Conservation (phyloP, 1,140 invertebrate species). For the Holotrichia oblita region DNA sequence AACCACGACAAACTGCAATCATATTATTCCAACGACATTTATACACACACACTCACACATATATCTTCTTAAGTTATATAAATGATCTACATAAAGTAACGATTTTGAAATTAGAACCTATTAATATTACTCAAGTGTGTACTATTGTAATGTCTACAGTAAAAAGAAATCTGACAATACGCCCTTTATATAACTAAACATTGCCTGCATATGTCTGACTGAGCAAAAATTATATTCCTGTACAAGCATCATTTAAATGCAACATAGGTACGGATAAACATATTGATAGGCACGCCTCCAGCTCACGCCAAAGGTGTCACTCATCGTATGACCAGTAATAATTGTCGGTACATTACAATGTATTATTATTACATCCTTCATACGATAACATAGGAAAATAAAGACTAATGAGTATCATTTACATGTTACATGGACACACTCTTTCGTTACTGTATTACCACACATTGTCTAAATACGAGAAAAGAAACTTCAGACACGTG, state of each 20-base stretch:
- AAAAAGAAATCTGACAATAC: neutral
- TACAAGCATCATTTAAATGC: neutral
- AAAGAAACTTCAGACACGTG: neutral
- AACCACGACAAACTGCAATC: too few relatives aligned
- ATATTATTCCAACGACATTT: too few relatives aligned
- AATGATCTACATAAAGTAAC: too few relatives aligned
- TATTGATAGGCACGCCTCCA: slow-evolving; percentile 5
- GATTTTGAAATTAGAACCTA: neutral
- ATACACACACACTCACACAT: too few relatives aligned
- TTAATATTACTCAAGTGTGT: neutral
- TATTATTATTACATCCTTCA: neutral
- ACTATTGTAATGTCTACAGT: neutral
- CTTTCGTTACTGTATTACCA: neutral
- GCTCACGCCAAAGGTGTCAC: slow-evolving; percentile 6
- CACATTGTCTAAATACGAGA: neutral
- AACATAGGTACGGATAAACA: neutral
- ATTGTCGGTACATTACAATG: neutral
- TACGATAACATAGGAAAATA: neutral
- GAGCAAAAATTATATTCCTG: neutral
- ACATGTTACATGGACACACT: neutral
- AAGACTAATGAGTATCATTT: slow-evolving; percentile 18
- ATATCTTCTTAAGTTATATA: too few relatives aligned
- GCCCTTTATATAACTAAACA: neutral
- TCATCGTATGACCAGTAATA: slow-evolving; percentile 15
- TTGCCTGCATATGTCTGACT: neutral